A percentile compares a stretch with the other conserved stretches of the same genome.
These are phyloP conservation scores for Eudemis profundana DNA, from an alignment of 2,888 invertebrate species.

Conservation along the genomic window DNA sequence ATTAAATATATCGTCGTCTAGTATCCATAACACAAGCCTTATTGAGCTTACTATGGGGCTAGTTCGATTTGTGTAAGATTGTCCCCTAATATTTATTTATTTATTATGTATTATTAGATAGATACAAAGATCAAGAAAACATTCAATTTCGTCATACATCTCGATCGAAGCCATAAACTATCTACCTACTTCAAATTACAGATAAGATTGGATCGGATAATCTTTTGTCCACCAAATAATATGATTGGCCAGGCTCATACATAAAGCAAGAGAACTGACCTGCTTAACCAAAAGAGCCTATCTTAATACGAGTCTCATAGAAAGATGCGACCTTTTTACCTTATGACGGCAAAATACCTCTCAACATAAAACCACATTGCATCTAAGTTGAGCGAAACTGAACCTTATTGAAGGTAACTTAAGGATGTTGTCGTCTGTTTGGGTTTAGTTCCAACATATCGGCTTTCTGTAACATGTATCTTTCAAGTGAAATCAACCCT, in stretches of 20 bases:
- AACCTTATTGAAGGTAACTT: background rate
- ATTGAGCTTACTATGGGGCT: too few species aligned
- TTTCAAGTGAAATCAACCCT: slow-evolving; percentile 19
- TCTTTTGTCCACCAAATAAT: slow-evolving; percentile 1
- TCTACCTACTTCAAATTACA: background rate
- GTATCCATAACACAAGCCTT: too few species aligned
- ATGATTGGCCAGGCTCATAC: background rate
- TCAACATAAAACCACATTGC: background rate
- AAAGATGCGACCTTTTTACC: too few species aligned
- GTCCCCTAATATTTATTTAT: too few species aligned
- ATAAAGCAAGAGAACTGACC: background rate
- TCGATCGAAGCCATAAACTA: background rate
- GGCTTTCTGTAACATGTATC: slow-evolving; percentile 12
- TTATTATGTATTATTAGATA: too few species aligned
- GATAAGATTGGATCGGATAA: background rate
- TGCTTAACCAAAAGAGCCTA: too few species aligned
- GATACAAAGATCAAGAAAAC: background rate
- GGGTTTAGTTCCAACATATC: background rate
- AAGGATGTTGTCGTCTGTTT: background rate
- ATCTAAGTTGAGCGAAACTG: background rate
- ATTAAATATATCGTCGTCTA: too few species aligned
- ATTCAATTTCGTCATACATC: background rate
- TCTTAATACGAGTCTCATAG: too few species aligned
- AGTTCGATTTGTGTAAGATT: too few species aligned
- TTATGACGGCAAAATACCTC: slow-evolving; percentile 1